Evolutionary conservation across 1,140 invertebrate genomes (phyloP), one percentile per base, ranked within the genome.

Genomic region (Orius insidiosus): DNA sequence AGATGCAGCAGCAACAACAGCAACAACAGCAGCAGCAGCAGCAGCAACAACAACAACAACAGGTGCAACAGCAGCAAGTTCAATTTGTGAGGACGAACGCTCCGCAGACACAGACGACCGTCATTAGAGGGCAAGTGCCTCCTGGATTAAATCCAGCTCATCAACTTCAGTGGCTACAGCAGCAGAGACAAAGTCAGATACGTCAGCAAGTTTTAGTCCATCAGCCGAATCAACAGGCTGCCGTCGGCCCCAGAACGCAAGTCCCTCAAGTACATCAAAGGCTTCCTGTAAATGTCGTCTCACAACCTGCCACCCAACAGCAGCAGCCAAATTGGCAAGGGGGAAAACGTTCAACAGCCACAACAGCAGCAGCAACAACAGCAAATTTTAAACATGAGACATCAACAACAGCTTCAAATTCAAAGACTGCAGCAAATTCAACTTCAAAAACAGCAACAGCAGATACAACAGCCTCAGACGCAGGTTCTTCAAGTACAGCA

Each of bases 91-190:
- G 47, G 11, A 32, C 43, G 39, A 41, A 36, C 37, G 54, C 61
- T 3, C 59, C 60, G 32, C 49, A 54, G 24, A 40, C 43, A 42
- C 53, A 51, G 33, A 41, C 47, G 9, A 47, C 58, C 13, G 65
- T 73, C 55, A 71, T 75, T 3, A 64, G 72, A 15, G 68, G 71
- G 14, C 70, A 71, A 46, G 59, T 77, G 40, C 72, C 71, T 0
- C 68, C 67, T 0, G 74, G 71, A 3, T 61, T 76, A 5, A 74
- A 66, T 10, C 70, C 70, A 7, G 74, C 75, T 51, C 75, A 74
- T 55, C 76, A 75, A 59, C 65, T 74, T 49, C 71, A 77, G 55
- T 78, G 75, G 74, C 55, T 78, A 31, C 75, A 76, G 24, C 60
- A 59, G 43, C 56, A 56, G 71, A 56, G 77, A 32, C 74, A 76